phyloP scores from a whole-genome alignment of 2,113 vertebrate species.

The Columba livia region DNA sequence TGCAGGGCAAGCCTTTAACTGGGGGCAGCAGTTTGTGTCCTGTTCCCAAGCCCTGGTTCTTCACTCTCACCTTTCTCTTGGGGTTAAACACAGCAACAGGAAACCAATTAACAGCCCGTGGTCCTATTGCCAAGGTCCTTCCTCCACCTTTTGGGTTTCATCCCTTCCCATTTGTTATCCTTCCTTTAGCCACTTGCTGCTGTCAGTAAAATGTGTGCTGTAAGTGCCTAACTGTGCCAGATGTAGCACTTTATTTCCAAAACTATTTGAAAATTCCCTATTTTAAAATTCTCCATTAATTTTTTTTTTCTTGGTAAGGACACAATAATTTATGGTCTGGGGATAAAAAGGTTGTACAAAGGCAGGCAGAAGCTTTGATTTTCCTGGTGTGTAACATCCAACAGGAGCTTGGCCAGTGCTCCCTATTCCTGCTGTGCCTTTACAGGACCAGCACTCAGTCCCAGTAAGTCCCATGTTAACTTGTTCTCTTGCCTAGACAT shows the following conservation, averaged over 20 bases:
- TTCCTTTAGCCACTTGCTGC: not conserved
- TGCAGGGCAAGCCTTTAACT: not conserved
- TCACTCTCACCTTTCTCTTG: not conserved
- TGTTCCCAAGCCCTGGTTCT: not conserved
- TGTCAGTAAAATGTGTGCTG: not conserved
- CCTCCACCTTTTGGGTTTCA: not conserved
- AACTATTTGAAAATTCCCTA: not conserved
- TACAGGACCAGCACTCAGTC: not conserved
- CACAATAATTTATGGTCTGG: not conserved
- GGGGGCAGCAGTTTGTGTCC: not conserved
- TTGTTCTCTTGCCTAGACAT: not conserved
- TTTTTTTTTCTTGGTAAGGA: not conserved
- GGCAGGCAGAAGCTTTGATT: not conserved
- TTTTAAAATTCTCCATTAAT: not conserved
- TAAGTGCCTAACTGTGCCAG: not conserved
- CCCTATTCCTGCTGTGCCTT: not conserved
- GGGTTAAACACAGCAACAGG: not conserved
- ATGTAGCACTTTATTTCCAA: not conserved
- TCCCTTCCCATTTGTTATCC: not conserved
- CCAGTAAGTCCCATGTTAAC: not conserved
- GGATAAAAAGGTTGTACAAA: not conserved
- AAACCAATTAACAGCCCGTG: not conserved
- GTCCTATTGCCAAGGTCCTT: not conserved
- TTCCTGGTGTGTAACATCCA: not conserved
- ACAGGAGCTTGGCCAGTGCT: not conserved